A percentile compares a stretch with the other conserved stretches of the same genome.
Evolutionary conservation across 1,140 invertebrate genomes (phyloP).

Genomic region (Nylanderia fulva): DNA sequence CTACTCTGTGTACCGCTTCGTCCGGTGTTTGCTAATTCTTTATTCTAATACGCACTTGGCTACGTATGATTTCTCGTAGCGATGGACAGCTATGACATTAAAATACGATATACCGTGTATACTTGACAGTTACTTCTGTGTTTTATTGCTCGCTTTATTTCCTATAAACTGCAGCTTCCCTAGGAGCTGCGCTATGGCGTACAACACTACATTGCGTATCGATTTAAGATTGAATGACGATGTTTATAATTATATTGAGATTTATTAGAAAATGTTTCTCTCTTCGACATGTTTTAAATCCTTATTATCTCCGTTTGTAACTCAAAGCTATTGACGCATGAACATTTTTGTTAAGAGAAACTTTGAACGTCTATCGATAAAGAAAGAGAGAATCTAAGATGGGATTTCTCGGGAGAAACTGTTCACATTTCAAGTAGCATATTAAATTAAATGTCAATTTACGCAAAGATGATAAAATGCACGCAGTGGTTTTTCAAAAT

Average conservation of each 20-base stretch:
- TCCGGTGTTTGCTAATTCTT: slow-evolving; percentile 8
- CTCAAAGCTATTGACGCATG: background rate
- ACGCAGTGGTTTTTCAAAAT: background rate
- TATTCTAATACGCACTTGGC: slow-evolving; percentile 8
- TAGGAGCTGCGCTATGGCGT: background rate
- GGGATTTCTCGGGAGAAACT: background rate
- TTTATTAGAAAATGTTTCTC: background rate
- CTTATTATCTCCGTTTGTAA: background rate
- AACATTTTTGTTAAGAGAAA: background rate
- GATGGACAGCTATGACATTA: slow-evolving; percentile 7
- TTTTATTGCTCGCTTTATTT: slow-evolving; percentile 38
- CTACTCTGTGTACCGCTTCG: slow-evolving; percentile 17
- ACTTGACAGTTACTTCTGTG: background rate
- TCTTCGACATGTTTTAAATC: background rate
- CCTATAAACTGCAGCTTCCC: slow-evolving; percentile 17
- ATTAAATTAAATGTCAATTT: background rate
- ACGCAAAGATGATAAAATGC: background rate
- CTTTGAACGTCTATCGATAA: background rate
- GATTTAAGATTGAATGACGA: slow-evolving; percentile 1
- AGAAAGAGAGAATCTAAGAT: background rate
- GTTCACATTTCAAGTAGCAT: background rate
- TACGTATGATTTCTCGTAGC: slow-evolving; percentile 20
- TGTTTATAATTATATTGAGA: background rate
- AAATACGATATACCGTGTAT: slow-evolving; percentile 11
- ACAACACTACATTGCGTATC: background rate